Conservation (phyloP, 2,113 vertebrate genomes). For the Rhynchomys soricoides region DNA sequence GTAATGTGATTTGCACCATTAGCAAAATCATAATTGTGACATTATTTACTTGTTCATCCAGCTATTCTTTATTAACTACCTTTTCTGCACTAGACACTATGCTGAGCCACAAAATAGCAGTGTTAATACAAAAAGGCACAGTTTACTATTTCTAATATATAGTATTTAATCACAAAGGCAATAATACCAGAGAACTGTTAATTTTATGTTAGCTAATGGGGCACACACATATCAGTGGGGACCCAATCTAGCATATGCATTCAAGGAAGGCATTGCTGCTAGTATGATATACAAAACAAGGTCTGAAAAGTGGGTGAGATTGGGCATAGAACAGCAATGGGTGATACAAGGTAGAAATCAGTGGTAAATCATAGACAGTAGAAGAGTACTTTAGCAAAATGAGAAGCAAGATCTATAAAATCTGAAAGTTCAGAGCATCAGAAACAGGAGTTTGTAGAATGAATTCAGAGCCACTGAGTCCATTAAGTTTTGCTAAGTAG, state of each 20-base stretch:
- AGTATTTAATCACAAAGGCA: background rate
- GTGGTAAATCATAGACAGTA: background rate
- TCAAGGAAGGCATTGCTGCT: background rate
- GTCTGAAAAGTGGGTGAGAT: background rate
- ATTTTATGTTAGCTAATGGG: background rate
- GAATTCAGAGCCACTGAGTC: background rate
- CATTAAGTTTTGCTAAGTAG: background rate
- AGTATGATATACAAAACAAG: background rate
- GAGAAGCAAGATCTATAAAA: background rate
- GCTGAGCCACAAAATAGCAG: background rate
- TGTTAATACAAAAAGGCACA: background rate
- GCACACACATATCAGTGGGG: background rate
- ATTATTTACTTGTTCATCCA: constrained; percentile 14
- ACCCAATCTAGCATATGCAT: background rate
- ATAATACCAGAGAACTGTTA: background rate
- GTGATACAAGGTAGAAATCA: background rate
- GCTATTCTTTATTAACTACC: constrained; percentile 9
- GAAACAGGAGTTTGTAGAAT: background rate
- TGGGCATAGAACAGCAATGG: background rate
- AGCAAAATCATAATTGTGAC: constrained; percentile 14
- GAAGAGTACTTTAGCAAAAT: background rate
- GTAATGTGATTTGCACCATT: constrained; percentile 29
- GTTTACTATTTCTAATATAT: background rate
- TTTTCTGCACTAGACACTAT: background rate
- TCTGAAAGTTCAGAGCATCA: background rate